Evolutionary conservation across 2,888 invertebrate genomes (phyloP).

Genomic region (Habroteleia sp.): DNA sequence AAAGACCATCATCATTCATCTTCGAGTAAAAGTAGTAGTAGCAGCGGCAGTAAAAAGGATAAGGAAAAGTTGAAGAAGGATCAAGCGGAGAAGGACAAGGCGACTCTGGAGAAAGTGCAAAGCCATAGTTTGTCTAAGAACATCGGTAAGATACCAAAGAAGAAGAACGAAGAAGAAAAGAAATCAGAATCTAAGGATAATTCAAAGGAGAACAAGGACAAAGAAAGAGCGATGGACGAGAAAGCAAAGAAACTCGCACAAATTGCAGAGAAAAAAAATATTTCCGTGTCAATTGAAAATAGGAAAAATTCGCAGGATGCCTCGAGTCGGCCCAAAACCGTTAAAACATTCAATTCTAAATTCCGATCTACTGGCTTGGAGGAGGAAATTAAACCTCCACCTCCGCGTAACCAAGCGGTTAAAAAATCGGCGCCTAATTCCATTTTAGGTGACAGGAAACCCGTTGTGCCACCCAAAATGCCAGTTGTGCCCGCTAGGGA

Average conservation of each 20-base stretch:
- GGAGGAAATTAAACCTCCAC: constrained; percentile 93
- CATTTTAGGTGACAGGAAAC: constrained; percentile 73
- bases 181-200: constrained; percentile 77
- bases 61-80: constrained; percentile 81
- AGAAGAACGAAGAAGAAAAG: constrained; percentile 82
- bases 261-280: constrained; percentile 84
- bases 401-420: constrained; percentile 85
- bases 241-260: constrained; percentile 76
- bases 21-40: constrained; percentile 63
- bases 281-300: constrained; percentile 91
- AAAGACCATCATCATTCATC: constrained; percentile 65
- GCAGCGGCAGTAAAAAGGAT: constrained; percentile 80
- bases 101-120: constrained; percentile 85
- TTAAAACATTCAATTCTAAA: constrained; percentile 94
- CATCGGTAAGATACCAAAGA: constrained; percentile 90
- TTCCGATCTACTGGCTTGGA: constrained; percentile 95
- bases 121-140: constrained; percentile 85
- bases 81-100: constrained; percentile 86
- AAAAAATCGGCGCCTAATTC: constrained; percentile 82
- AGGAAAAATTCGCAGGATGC: constrained; percentile 85
- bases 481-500: constrained; percentile 80
- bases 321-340: constrained; percentile 90
- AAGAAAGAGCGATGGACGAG: constrained; percentile 68
- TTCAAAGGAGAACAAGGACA: constrained; percentile 77
- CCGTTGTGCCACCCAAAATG: constrained; percentile 79